phyloP scores from a whole-genome alignment of 2,113 vertebrate species.

The Labeo rohita region DNA sequence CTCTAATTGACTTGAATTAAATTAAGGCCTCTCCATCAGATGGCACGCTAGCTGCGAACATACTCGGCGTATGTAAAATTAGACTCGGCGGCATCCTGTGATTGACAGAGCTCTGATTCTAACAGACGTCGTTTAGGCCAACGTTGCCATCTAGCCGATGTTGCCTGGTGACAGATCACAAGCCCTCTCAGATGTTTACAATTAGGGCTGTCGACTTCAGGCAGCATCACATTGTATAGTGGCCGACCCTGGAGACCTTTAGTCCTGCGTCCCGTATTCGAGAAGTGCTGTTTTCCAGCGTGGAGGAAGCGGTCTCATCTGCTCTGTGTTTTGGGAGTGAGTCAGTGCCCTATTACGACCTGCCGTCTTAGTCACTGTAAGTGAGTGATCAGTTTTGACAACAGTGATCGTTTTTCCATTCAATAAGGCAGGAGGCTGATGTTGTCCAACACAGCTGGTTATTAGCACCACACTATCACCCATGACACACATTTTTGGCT shows the following conservation, averaged over 20 bases:
- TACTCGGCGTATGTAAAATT: background rate
- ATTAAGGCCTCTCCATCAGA: slow-evolving; percentile 15
- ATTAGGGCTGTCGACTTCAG: slow-evolving; percentile 72
- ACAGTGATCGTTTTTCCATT: slow-evolving; percentile 21
- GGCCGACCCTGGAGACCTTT: slow-evolving; percentile 47
- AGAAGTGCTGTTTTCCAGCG: slow-evolving; percentile 12
- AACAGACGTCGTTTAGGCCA: slow-evolving; percentile 72
- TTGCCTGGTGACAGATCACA: slow-evolving; percentile 50
- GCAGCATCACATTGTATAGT: slow-evolving; percentile 67
- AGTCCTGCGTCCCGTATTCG: slow-evolving; percentile 16
- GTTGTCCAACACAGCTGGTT: slow-evolving; percentile 36
- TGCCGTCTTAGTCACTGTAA: background rate
- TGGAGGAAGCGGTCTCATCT: slow-evolving; percentile 19
- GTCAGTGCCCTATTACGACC: slow-evolving; percentile 10
- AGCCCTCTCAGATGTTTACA: slow-evolving; percentile 73
- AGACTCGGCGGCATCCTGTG: slow-evolving; percentile 2
- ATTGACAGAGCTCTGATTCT: slow-evolving; percentile 69
- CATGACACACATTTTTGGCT: background rate
- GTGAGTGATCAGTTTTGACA: slow-evolving; percentile 31
- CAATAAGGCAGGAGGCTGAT: background rate
- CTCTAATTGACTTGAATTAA: slow-evolving; percentile 3
- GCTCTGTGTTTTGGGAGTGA: slow-evolving; percentile 30
- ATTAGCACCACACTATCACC: background rate
- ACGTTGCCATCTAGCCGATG: slow-evolving; percentile 54
- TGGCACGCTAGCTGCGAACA: slow-evolving; percentile 33